A percentile compares a stretch with the other conserved stretches of the same genome.
These are phyloP conservation scores for Chironomus tentans DNA, from an alignment of 2,888 invertebrate species.

Conservation along the genomic window DNA sequence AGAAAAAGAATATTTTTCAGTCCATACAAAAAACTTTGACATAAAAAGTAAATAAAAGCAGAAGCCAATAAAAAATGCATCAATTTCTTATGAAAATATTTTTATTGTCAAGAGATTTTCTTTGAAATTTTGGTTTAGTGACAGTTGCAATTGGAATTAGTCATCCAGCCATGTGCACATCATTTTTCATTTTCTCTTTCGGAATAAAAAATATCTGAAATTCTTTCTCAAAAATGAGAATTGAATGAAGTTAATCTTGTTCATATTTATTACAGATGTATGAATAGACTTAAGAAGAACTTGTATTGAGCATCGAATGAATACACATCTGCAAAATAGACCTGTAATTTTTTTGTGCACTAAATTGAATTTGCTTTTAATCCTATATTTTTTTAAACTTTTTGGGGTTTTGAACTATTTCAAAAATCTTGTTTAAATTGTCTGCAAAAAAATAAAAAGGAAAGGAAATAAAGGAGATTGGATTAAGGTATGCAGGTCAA, in stretches of 20 bases:
- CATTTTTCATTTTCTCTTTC: neutral
- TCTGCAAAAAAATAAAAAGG: too few species aligned
- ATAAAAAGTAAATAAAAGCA: neutral
- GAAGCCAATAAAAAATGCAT: neutral
- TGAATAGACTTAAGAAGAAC: neutral
- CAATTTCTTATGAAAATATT: constrained; percentile 2
- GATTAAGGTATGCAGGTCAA: too few species aligned
- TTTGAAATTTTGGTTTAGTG: neutral
- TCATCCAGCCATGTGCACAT: neutral
- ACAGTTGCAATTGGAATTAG: neutral
- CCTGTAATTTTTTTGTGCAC: too few species aligned
- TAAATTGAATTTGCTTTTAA: too few species aligned
- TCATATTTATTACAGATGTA: neutral
- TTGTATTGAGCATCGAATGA: neutral
- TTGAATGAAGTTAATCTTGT: neutral
- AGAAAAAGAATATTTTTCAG: neutral
- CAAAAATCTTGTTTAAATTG: too few species aligned
- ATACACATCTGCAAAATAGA: neutral
- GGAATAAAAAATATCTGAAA: too few species aligned
- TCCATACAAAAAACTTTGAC: neutral
- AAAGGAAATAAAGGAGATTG: too few species aligned
- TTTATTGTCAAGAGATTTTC: neutral
- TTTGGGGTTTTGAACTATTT: too few species aligned
- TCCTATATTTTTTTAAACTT: too few species aligned
- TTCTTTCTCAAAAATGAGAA: neutral